Base-by-base conservation (phyloP, 2,113 vertebrate species). In the Apteryx mantelli region DNA sequence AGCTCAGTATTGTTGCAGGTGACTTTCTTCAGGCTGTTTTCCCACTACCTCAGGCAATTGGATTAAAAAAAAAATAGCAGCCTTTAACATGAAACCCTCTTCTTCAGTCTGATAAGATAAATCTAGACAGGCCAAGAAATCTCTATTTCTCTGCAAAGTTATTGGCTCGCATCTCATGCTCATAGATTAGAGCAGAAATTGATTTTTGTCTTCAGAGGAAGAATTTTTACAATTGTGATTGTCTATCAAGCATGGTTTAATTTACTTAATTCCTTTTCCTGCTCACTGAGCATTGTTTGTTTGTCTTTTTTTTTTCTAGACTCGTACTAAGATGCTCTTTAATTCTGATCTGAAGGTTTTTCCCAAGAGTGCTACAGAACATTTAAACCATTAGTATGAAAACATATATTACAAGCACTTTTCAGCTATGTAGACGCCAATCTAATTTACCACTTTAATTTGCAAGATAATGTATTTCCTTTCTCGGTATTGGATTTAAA, bases 101-200 rank as follows among this genome's bases (percentile, higher is more conserved):
- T 91, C 71, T 97, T 92, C 84, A 88, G 88, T 36, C 88, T 92
- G 96, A 84, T 95, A 94, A 97, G 94, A 93, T 96, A 97, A 91
- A 98, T 88, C 82, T 90, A 86, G 96, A 91, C 86, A 94, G 91
- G 87, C 81, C 94, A 97, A 94, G 92, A 97, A 97, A 97, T 97
- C 97, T 97, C 97, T 96, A 95, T 97, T 97, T 97, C 92, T 95
- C 88, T 94, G 69, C 78, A 63, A 61, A 96, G 84, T 88, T 96
- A 86, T 69, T 95, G 88, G 79, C 95, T 98, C 61, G 60, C 88
- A 79, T 97, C 82, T 90, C 82, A 53, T 91, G 90, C 60, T 95
- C 70, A 38, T 68, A 94, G 94, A 93, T 95, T 95, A 88, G 91
- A 96, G 88, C 75, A 96, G 96, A 96, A 98, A 97, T 93, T 94